phyloP scores from a whole-genome alignment of 2,113 vertebrate species.

The Cyanoramphus novaezelandiae region DNA sequence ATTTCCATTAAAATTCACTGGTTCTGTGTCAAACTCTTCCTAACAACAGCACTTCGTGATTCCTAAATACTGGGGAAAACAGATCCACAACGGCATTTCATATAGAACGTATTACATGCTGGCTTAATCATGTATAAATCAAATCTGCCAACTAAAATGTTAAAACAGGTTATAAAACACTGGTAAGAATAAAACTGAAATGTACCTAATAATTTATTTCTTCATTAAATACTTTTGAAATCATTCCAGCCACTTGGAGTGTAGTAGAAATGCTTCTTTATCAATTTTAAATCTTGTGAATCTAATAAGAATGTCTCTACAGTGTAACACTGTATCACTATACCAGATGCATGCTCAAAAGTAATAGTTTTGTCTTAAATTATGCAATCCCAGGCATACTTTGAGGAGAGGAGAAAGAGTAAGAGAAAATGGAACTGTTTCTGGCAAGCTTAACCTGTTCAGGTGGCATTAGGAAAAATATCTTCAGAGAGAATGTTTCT shows the following conservation, averaged over 20 bases:
- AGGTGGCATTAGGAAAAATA: not conserved
- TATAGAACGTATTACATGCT: not conserved
- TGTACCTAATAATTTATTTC: not conserved
- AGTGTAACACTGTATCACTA: not conserved
- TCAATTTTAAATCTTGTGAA: not conserved
- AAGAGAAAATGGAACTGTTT: not conserved
- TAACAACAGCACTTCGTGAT: not conserved
- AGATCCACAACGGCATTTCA: not conserved
- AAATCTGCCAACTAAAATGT: not conserved
- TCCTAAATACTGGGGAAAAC: not conserved
- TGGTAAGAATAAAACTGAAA: not conserved
- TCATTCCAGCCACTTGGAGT: not conserved
- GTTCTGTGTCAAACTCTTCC: not conserved
- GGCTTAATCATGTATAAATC: not conserved
- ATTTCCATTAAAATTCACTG: constrained; percentile 2
- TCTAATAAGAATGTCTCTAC: not conserved
- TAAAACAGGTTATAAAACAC: not conserved
- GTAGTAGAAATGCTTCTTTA: not conserved
- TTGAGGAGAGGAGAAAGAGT: not conserved
- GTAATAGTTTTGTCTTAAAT: not conserved
- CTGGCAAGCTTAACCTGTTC: not conserved
- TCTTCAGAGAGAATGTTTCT: not conserved
- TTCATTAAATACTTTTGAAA: not conserved
- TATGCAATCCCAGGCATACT: not conserved
- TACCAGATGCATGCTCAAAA: not conserved